A percentile compares a stretch with the other conserved stretches of the same genome.
Evolutionary conservation across 2,113 vertebrate genomes (phyloP).

Genomic region (Oryzias celebensis): DNA sequence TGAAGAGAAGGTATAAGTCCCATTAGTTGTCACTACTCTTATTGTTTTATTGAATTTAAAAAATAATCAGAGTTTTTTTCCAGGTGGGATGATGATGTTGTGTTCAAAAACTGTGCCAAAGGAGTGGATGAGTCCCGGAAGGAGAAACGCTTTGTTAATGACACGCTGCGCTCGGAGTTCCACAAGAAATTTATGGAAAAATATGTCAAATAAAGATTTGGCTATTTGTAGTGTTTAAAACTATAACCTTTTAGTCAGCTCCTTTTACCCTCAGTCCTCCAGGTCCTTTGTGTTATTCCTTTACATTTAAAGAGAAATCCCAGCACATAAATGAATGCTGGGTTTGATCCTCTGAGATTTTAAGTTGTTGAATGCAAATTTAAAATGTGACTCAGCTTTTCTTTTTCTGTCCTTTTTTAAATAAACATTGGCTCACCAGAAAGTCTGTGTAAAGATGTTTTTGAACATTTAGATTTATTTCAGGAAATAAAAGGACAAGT

Average conservation of each 20-base stretch:
- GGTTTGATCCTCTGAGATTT: constrained; percentile 2
- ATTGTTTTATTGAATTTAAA: no score
- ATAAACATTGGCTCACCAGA: constrained; percentile 28
- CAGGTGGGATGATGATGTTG: constrained; percentile 99
- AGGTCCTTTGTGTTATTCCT: constrained; percentile 16
- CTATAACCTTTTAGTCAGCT: constrained; percentile 12
- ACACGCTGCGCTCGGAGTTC: constrained; percentile 90
- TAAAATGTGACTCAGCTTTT: constrained; percentile 13
- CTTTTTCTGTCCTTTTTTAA: constrained; percentile 14
- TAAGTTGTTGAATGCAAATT: background rate
- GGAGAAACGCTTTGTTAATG: constrained; percentile 96
- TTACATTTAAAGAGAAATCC: background rate
- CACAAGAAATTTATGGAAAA: constrained; percentile 97
- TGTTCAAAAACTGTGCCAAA: constrained; percentile 99
- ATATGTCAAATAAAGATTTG: constrained; percentile 87
- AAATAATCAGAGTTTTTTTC: constrained; percentile 24
- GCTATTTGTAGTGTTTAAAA: constrained; percentile 15
- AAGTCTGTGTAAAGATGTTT: no score
- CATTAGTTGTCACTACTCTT: no score
- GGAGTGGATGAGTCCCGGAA: constrained; percentile 94
- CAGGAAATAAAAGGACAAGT: background rate
- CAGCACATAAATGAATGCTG: constrained; percentile 45
- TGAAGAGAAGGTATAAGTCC: constrained; percentile 89
- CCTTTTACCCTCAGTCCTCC: constrained; percentile 2
- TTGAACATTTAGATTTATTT: background rate